Conservation (phyloP, 1,140 invertebrate genomes). For the Sminthurinus signatus region DNA sequence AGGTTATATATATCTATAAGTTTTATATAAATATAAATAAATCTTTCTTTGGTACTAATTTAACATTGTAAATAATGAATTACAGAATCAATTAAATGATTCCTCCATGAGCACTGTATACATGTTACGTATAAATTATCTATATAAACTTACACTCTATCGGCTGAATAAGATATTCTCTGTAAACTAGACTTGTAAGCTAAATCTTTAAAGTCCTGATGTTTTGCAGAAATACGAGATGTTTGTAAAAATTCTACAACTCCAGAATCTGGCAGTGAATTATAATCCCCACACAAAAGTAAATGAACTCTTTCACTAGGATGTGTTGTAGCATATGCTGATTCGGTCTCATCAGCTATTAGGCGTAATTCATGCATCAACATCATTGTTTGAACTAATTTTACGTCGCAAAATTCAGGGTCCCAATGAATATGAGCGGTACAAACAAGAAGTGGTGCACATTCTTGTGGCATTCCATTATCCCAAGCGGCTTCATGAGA, state of each 20-base stretch:
- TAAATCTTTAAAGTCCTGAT: slow-evolving; percentile 55
- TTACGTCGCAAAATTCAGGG: slow-evolving; percentile 99
- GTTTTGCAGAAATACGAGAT: slow-evolving; percentile 36
- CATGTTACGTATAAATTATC: too few relatives aligned
- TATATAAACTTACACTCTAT: too few relatives aligned
- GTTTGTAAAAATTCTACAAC: slow-evolving; percentile 39
- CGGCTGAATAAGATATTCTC: slow-evolving; percentile 62
- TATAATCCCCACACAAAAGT: slow-evolving; percentile 96
- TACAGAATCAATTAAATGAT: too few relatives aligned
- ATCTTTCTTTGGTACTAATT: too few relatives aligned
- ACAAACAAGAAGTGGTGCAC: slow-evolving; percentile 86
- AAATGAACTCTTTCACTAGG: slow-evolving; percentile 81
- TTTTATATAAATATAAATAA: too few relatives aligned
- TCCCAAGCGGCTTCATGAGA: slow-evolving; percentile 89
- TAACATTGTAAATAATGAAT: too few relatives aligned
- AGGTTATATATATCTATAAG: too few relatives aligned
- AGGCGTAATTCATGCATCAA: slow-evolving; percentile 82
- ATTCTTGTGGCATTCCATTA: slow-evolving; percentile 70
- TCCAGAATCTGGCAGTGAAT: slow-evolving; percentile 89
- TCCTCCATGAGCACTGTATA: too few relatives aligned
- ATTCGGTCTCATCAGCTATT: slow-evolving; percentile 65
- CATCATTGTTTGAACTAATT: slow-evolving; percentile 99
- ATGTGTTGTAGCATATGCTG: slow-evolving; percentile 56
- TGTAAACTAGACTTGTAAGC: slow-evolving; percentile 86
- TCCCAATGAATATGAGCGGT: slow-evolving; percentile 99